Evolutionary conservation across 2,888 invertebrate genomes (phyloP), one percentile per base, ranked within the genome.

Genomic region (Agrenia bidenticulata): DNA sequence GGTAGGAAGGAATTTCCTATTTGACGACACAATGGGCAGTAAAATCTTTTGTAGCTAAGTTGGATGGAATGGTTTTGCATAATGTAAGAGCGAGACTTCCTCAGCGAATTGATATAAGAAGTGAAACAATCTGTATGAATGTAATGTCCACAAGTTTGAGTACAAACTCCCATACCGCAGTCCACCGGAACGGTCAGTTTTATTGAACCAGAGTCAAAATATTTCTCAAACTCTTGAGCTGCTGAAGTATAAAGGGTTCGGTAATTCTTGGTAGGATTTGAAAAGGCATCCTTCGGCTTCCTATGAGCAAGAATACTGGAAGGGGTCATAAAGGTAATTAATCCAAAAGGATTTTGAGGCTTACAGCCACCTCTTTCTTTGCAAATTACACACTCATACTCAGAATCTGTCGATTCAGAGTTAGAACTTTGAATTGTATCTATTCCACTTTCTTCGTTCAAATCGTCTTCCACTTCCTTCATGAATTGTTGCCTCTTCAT

Each of bases 1-100:
- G 72, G 72, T 7, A 72, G 61, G 53, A 73, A 68, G 17, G 66
- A 68, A 53, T 73, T 73, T 21, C 66, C 72, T n/a, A 64, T 21
- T 63, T 69, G 67, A 24, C 69, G 37, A 41, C 72, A 72, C 9
- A 70, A 13, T 2, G 72, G 72, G 55, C 72, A 72, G 9, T 63
- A 57, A 45, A 67, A 72, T 24, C 67, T 67, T 24, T 64, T 66
- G 59, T 72, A 64, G 1, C 55, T 64, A 21, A 70, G 63, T 32
- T 66, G 63, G 56, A 64, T 61, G 19, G 56, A 56, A 17, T 54
- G 2, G 9, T 53, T 51, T 23, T 54, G 61, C 15, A 45, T 49
- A 26, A 50, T 45, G 42, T 55, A 61, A 49, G 64, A 54, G 13
- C 64, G 64, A 0, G 61, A 24, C 27, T 66, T 69, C 39, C 65